These are phyloP conservation scores for Myotis davidii DNA, from an alignment of 2,113 vertebrate genomes.

Conservation along the genomic window DNA sequence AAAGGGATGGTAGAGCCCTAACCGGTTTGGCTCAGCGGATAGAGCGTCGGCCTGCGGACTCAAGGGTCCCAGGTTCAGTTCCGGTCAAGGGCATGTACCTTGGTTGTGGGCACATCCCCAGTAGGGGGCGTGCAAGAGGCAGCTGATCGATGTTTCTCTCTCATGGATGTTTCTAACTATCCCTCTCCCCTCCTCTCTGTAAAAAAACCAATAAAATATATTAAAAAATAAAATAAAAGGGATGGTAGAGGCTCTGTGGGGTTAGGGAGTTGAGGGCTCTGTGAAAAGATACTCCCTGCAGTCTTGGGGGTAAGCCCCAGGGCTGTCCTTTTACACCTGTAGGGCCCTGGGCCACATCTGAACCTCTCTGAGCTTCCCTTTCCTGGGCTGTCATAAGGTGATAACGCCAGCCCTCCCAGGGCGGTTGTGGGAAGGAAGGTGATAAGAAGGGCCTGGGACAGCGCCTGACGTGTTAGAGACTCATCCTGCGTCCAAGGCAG, in stretches of 20 bases:
- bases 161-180: too few species aligned
- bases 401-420: not conserved
- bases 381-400: not conserved
- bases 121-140: too few species aligned
- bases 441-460: not conserved
- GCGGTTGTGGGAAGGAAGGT: not conserved
- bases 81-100: too few species aligned
- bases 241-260: not conserved
- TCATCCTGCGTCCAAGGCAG: not conserved
- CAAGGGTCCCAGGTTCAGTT: too few species aligned
- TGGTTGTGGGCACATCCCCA: too few species aligned
- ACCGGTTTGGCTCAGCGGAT: too few species aligned
- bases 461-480: not conserved
- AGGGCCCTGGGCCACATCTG: not conserved
- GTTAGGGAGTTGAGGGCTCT: not conserved
- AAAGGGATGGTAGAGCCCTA: not conserved
- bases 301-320: not conserved
- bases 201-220: too few species aligned
- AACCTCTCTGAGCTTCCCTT: not conserved
- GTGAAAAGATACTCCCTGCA: not conserved
- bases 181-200: too few species aligned
- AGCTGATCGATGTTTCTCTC: too few species aligned
- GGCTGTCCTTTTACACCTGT: not conserved
- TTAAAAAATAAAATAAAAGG: not conserved
- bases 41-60: too few species aligned